Percentiles rank a stretch among this genome's conserved stretches.
These are phyloP conservation scores for Eubasilissa splendida DNA, from an alignment of 2,888 invertebrate species.

Conservation along the genomic window DNA sequence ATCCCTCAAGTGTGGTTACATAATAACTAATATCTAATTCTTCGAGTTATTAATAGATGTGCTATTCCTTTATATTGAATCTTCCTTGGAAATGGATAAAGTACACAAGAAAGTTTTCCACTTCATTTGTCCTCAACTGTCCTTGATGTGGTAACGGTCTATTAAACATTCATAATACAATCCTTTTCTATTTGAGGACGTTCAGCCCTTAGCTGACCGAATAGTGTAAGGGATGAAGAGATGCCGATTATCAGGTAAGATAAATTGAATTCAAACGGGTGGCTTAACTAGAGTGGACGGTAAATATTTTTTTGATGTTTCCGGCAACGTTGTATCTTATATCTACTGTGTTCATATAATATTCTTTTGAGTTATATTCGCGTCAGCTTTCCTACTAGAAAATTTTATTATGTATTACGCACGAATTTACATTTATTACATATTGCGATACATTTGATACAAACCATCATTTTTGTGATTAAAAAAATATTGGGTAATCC, in stretches of 20 bases:
- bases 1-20: too few relatives aligned
- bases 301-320: too few relatives aligned
- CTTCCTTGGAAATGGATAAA: constrained; percentile 32
- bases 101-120: constrained; percentile 35
- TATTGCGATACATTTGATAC: too few relatives aligned
- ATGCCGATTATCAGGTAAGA: constrained; percentile 10
- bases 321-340: too few relatives aligned
- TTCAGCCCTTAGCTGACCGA: constrained; percentile 36
- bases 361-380: too few relatives aligned
- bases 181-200: constrained; percentile 48
- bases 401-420: too few relatives aligned
- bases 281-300: constrained; percentile 13
- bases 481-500: too few relatives aligned
- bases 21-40: too few relatives aligned
- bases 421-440: too few relatives aligned
- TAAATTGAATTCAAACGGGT: neutral
- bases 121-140: constrained; percentile 42
- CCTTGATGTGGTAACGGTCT: constrained; percentile 43
- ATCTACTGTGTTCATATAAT: too few relatives aligned
- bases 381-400: too few relatives aligned
- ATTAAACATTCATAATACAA: constrained; percentile 42
- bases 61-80: constrained; percentile 29
- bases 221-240: constrained; percentile 24
- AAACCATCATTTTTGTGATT: too few relatives aligned
- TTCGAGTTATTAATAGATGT: constrained; percentile 18